Evolutionary conservation across 2,797 vertebrate genomes (phyloP).

Genomic region (Danionella dracula): DNA sequence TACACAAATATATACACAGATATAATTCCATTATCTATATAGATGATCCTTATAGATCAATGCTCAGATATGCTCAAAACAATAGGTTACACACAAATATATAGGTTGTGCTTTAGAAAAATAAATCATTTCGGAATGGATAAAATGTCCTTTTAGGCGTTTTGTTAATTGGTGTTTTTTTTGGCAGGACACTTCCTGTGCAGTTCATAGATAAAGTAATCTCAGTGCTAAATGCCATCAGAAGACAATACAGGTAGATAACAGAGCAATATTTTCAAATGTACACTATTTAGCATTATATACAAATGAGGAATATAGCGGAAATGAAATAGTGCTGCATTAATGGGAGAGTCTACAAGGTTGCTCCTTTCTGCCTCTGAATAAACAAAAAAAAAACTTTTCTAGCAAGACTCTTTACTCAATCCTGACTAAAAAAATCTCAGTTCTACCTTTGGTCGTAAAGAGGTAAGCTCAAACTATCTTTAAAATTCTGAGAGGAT

Average conservation of each 20-base stretch:
- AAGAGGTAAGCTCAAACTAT: no score
- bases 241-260: constrained; percentile 11
- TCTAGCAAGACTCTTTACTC: no score
- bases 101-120: constrained; percentile 56
- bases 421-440: no score
- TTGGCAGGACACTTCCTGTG: constrained; percentile 2
- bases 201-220: no score
- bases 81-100: constrained; percentile 47
- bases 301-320: constrained; percentile 26
- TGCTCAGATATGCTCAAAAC: no score
- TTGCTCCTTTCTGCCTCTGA: no score
- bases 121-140: constrained; percentile 35
- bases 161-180: not conserved
- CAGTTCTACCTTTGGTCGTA: no score
- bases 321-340: constrained; percentile 1
- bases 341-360: not conserved
- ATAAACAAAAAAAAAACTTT: no score
- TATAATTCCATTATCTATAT: constrained; percentile 28
- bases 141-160: constrained; percentile 12
- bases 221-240: not conserved
- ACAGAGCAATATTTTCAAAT: constrained; percentile 31
- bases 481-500: no score
- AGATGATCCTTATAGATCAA: no score
- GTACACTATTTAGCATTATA: constrained; percentile 21
- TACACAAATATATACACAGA: constrained; percentile 29